Evolutionary conservation across 2,888 invertebrate species (phyloP).

Genomic region (Chouioia cunea): DNA sequence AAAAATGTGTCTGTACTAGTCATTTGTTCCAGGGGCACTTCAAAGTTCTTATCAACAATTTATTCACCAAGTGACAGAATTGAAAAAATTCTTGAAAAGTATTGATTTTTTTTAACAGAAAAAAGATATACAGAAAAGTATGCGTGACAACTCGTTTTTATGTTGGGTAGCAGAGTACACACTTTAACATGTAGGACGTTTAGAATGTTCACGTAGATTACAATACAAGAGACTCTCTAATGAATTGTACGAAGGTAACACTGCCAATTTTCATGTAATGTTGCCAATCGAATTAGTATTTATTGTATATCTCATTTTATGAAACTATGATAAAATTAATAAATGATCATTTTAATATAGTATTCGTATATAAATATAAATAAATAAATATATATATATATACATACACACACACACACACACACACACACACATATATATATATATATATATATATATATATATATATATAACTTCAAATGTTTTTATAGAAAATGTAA

Average conservation of each 20-base stretch:
- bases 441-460: no score
- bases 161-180: constrained; percentile 28
- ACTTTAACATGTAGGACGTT: constrained; percentile 19
- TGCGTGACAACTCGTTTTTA: constrained; percentile 17
- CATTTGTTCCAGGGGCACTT: constrained; percentile 48
- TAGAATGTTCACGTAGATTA: constrained; percentile 15
- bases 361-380: constrained; percentile 24
- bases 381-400: no score
- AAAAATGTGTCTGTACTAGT: constrained; percentile 50
- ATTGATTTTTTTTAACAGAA: constrained; percentile 32
- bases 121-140: constrained; percentile 23
- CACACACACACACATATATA: no score
- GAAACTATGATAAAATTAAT: constrained; percentile 30
- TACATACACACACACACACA: no score
- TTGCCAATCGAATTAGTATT: constrained; percentile 41
- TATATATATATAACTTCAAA: constrained; percentile 28
- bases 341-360: constrained; percentile 38
- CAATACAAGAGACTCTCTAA: constrained; percentile 42
- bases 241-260: constrained; percentile 35
- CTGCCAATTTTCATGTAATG: constrained; percentile 44
- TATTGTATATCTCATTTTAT: constrained; percentile 41
- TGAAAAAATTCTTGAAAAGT: constrained; percentile 35
- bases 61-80: constrained; percentile 27
- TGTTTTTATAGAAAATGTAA: constrained; percentile 40
- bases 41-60: constrained; percentile 34